phyloP scores from a whole-genome alignment of 2,797 vertebrate genomes.

The Australoheros facetus region DNA sequence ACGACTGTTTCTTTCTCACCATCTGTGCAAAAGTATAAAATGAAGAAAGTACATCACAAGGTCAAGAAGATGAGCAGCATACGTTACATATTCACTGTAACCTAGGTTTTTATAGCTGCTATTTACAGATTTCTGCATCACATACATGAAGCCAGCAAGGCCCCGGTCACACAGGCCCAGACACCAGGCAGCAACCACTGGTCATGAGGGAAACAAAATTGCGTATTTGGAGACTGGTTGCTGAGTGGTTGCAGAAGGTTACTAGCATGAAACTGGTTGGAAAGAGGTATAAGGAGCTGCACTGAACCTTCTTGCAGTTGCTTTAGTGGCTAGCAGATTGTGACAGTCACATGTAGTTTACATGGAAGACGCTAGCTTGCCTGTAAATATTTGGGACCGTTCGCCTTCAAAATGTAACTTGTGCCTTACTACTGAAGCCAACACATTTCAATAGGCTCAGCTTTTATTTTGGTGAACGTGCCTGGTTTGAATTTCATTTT shows the following conservation, averaged over 20 bases:
- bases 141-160: no score
- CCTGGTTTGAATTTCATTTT: no score
- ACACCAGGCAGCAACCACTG: fast-evolving
- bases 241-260: no score
- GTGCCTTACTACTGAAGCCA: not conserved
- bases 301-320: not conserved
- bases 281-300: not conserved
- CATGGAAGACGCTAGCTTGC: not conserved
- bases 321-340: not conserved
- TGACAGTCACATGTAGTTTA: fast-evolving
- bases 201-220: not conserved
- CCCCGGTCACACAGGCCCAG: not conserved
- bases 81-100: no score
- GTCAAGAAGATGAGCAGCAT: not conserved
- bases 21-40: slow-evolving; percentile 73
- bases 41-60: not conserved
- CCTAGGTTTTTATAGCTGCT: no score
- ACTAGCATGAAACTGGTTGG: fast-evolving
- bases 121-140: no score
- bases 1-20: slow-evolving; percentile 85
- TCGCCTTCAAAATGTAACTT: not conserved
- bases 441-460: no score
- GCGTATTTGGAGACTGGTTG: no score
- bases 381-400: not conserved
- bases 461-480: not conserved